Base-by-base conservation (phyloP, 2,888 invertebrate species). In the Nomada fabriciana region DNA sequence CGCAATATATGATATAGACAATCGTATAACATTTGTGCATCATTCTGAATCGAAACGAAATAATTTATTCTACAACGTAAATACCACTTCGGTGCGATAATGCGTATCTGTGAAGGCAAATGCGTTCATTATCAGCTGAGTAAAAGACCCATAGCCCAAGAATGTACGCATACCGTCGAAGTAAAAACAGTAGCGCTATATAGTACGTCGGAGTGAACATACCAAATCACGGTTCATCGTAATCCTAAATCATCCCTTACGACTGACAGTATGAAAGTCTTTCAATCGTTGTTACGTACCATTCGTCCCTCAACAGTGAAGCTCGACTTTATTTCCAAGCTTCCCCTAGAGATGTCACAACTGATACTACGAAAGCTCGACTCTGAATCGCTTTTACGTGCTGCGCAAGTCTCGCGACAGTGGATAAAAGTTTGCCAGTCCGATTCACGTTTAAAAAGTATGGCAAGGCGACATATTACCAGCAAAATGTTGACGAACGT, bases 341-440 rank as follows among this genome's bases (percentile, higher is more conserved):
- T 83, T 20, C 65, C 75, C 0, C 18, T 36, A 0, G 63, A 83
- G 59, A 53, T 82, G 0, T 82, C 75, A 9, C 77, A 78, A 57
- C 4, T 81, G 18, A 81, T 81, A 36, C 63, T 77, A 4, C 77
- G 77, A 5, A 61, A 83, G 47, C 75, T 83, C 42, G 77, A 83
- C 11, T 42, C 76, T 13, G 68, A 75, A 18, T 74, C 74, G 15
- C 61, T 83, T 13, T 11, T 82, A 15, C 7, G 10, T 18, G 78
- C 47, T 0, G 60, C 57, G 1, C 75, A 53, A 15, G 67, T 78
- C 0, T 78, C 75, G 3, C 55, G 64, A 9, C 65, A 65, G 10
- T 83, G 83, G 75, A 0, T 65, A 5, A 0, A 42, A 0, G 42
- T 82, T 59, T 78, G 77, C 15, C 55, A 4, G 0, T 55, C 72